Evolutionary conservation across 2,113 vertebrate species (phyloP).

Genomic region (Physeter macrocephalus): DNA sequence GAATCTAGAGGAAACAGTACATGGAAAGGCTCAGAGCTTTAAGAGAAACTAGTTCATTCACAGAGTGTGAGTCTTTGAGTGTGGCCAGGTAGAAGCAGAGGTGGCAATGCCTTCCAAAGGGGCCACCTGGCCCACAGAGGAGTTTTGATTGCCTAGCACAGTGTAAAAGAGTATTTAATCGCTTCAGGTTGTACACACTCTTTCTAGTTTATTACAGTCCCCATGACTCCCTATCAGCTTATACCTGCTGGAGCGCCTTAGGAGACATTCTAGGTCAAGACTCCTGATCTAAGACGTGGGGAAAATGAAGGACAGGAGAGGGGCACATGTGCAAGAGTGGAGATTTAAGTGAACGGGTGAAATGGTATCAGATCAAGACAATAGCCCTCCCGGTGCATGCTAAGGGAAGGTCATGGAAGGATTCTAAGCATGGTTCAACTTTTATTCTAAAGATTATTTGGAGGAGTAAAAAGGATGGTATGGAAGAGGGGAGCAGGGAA

Average conservation of each 20-base stretch:
- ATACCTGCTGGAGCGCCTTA: neutral
- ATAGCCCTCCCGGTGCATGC: rapidly evolving
- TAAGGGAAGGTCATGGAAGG: too few species aligned
- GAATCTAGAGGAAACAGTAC: neutral
- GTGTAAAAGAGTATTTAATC: neutral
- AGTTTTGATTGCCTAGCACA: neutral
- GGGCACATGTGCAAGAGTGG: rapidly evolving
- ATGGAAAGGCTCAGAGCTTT: neutral
- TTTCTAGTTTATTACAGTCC: neutral
- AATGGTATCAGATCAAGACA: too few species aligned
- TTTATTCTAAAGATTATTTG: neutral
- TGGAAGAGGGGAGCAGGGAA: too few species aligned
- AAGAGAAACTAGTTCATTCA: too few species aligned
- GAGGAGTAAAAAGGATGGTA: neutral
- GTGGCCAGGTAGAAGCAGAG: neutral
- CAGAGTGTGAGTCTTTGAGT: neutral
- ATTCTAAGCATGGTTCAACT: neutral
- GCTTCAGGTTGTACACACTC: neutral
- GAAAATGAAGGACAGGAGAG: neutral
- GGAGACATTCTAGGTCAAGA: neutral
- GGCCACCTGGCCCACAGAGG: neutral
- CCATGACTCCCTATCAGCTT: neutral
- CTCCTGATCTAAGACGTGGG: neutral
- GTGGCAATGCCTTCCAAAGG: neutral
- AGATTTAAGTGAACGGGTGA: neutral